Percentiles rank a stretch among this genome's conserved stretches.
Conservation (phyloP, 2,797 vertebrate species). For the Steatocranus sp. region DNA sequence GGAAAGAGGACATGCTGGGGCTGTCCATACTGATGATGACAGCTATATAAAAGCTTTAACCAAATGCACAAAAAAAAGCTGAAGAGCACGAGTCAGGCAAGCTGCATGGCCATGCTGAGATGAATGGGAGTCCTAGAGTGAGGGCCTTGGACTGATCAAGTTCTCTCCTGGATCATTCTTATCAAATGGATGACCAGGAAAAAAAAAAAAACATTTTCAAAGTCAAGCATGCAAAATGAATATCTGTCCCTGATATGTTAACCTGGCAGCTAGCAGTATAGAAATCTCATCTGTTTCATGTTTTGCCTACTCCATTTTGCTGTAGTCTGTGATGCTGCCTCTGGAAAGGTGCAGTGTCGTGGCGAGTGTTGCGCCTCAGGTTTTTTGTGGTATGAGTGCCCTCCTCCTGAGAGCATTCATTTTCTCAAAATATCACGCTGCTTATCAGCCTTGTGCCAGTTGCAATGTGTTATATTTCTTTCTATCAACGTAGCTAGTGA, state of each 20-base stretch:
- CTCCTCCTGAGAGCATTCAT: not conserved
- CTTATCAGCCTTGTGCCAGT: not conserved
- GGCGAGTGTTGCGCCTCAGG: not conserved
- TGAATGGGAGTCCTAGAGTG: not conserved
- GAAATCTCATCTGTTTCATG: not conserved
- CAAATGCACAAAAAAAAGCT: not conserved
- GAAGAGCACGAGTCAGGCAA: not conserved
- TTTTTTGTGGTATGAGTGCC: not conserved
- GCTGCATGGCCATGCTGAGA: not conserved
- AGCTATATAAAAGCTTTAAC: conserved; percentile 28
- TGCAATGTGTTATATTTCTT: not conserved
- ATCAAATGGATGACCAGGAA: conserved; percentile 3
- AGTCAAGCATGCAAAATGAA: conserved; percentile 7
- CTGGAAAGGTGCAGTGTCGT: not conserved
- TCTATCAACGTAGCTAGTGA: not conserved
- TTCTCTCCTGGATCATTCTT: not conserved
- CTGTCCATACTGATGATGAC: conserved; percentile 15
- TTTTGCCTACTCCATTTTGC: not conserved
- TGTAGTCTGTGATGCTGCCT: not conserved
- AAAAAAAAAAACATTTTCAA: conserved; percentile 20
- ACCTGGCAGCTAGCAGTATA: not conserved
- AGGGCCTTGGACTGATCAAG: not conserved
- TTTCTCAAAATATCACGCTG: not conserved
- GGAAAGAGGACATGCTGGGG: conserved; percentile 19
- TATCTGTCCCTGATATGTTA: not conserved